Evolutionary conservation across 2,113 vertebrate genomes (phyloP), one percentile per base, ranked within the genome.

Genomic region (Podarcis raffonei): DNA sequence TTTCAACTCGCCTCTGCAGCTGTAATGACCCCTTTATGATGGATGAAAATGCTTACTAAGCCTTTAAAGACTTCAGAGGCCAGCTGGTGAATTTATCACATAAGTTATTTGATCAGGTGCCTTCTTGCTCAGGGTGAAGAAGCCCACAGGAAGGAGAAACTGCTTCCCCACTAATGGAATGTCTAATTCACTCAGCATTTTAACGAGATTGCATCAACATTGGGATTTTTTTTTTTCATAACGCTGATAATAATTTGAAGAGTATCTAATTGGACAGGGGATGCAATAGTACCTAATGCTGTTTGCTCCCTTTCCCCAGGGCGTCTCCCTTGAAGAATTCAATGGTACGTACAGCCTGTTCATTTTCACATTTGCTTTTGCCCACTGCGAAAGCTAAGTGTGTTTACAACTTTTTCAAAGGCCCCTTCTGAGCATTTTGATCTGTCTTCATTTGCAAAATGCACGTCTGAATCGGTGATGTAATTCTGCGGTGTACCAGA

Each of bases 31-130:
- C 13, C 87, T 89, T 69, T 37, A 18, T 83, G 75, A 76, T 1
- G 59, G 81, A 82, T 59, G 78, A 89, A 87, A 89, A 81, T 57
- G 30, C 66, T 88, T 78, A 32, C 15, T 83, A 48, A 3, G 18
- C 59, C 57, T 85, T 66, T 27, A 89, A 91, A 80, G n/a, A 4
- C 30, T 81, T 87, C 78, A 82, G 0, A 0, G 9, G 4, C 62
- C 87, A 27, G n/a, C 32, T 1, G 3, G 13, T 27, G 82, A 11
- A 65, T 75, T 82, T 75, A 74, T 72, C 23, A 57, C 0, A 0
- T n/a, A 5, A 88, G 32, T 71, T 32, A 90, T 53, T 75, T 42
- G 30, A 89, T 35, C 6, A 35, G 12, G 80, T 75, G 20, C 35
- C 25, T 37, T 42, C 16, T 84, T 88, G 18, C n/a, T 62, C 72